Evolutionary conservation across 1,140 invertebrate genomes (phyloP), one percentile per base, ranked within the genome.

Genomic region (Drosophila pectinifera): DNA sequence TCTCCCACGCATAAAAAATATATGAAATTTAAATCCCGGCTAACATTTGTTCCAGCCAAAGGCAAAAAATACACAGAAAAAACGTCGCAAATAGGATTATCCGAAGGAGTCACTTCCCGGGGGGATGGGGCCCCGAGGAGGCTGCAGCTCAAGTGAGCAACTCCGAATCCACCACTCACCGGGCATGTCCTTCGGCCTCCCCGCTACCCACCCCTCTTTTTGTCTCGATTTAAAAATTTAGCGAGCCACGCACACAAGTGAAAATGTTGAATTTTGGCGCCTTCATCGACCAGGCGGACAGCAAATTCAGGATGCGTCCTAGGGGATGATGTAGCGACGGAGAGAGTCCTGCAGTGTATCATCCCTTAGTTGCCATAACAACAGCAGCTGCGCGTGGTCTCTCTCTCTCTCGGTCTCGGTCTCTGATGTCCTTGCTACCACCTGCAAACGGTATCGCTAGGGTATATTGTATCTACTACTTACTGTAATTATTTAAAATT

Each of bases 181-280:
- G 45, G 31, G 26, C 4, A 45, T 18, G 38, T 46, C 56, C 67
- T 41, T 48, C 28, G 10, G n/a, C 11, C 13, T 8, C 14, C 18
- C 28, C 36, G 31, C 42, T 6, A 4, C 56, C 36, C 26, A 7
- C 5, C 10, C 28, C 45, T 16, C 13, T 26, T 55, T 18, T 3
- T 11, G 10, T 11, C n/a, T 34, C 16, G 4, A 28, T 53, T 41
- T 48, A 20, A 41, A 24, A 58, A 59, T 31, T 22, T 31, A 59
- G 67, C 78, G 67, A 56, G 45, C 68, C 83, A 88, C 84, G 84
- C 85, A 88, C 74, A 78, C 89, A 91, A 59, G 63, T 73, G 67
- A 80, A 85, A 91, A 86, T 91, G 84, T 91, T 89, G 90, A 91
- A 89, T 91, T 91, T 91, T 91, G 89, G 89, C 89, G 89, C 89